A percentile compares a stretch with the other conserved stretches of the same genome.
Evolutionary conservation across 2,888 invertebrate species (phyloP).

Genomic region (Clitarchus hookeri): DNA sequence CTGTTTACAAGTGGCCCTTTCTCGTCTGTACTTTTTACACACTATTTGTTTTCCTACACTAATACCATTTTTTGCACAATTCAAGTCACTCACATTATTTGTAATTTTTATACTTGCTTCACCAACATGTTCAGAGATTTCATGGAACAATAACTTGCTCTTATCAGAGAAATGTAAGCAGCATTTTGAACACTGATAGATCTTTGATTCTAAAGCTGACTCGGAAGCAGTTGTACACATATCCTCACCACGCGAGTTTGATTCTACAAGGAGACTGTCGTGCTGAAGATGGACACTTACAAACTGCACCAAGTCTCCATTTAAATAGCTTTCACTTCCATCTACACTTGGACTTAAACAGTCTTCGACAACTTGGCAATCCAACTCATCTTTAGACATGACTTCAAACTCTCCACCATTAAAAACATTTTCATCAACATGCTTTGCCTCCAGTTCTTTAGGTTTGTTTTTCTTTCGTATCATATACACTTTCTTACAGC

Average conservation of each 20-base stretch:
- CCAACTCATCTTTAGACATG: neutral
- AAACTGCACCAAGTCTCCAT: constrained; percentile 1
- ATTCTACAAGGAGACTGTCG: neutral
- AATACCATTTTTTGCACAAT: neutral
- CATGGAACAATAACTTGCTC: constrained; percentile 34
- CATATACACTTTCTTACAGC: constrained; percentile 20
- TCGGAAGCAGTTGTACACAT: neutral
- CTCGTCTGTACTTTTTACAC: constrained; percentile 27
- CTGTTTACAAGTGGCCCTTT: constrained; percentile 24
- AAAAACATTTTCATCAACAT: neutral
- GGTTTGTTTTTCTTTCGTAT: neutral
- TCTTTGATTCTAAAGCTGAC: neutral
- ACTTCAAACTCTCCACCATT: constrained; percentile 18
- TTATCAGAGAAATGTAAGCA: constrained; percentile 25
- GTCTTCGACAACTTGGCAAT: neutral
- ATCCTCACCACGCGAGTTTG: neutral
- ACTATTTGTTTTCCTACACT: neutral
- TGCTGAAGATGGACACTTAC: neutral
- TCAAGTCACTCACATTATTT: neutral
- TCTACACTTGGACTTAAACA: constrained; percentile 20
- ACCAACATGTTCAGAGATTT: constrained; percentile 32
- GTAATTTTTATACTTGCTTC: constrained; percentile 16
- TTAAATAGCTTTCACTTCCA: neutral
- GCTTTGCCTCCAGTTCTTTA: neutral
- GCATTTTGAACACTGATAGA: constrained; percentile 33